Base-by-base conservation (phyloP, 2,888 invertebrate genomes). In the Mythimna vitellina region DNA sequence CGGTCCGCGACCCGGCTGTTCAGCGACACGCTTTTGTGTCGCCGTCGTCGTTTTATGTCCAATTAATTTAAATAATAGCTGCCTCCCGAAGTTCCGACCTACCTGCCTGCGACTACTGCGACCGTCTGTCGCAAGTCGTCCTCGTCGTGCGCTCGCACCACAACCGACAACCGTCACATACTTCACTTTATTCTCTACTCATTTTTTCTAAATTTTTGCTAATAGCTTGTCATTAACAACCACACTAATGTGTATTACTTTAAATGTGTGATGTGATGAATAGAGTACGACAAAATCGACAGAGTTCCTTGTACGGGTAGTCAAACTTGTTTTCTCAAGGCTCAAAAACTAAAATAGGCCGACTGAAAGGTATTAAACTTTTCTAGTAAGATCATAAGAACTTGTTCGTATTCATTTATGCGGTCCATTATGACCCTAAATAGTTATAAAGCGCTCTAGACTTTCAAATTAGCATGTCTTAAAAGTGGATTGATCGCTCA, bases 1-100 rank as follows among this genome's bases (percentile, higher is more conserved):
- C 84, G 84, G 85, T 86, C 86, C 87, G 88, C 88, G 86, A 84
- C 89, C 86, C 89, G 89, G 87, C 89, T 91, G 88, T 88, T 88
- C 87, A 86, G 87, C 92, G 93, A 93, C 92, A 93, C 91, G 92
- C 90, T 92, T 88, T 89, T 89, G 89, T 90, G 89, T 91, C 89
- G 88, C 87, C 88, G 87, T 92, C 89, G 90, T 93, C 93, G 93
- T 94, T 95, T 94, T 93, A 93, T 92, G 93, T 94, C 93, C 94
- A 95, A 95, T 95, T 95, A 94, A 95, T 95, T 95, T 95, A 94
- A 95, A 95, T 95, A 94, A 95, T 94, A 93, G 94, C 94, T 88
- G 90, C 92, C 92, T 91, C 90, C 89, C 92, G 49, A 51, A 46
- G 46, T 51, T n/a, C 9, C 49, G 90, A 91, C 92, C 93, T 94